Evolutionary conservation across 2,797 vertebrate genomes (phyloP), one percentile per base, ranked within the genome.

Genomic region (Helostoma temminkii): DNA sequence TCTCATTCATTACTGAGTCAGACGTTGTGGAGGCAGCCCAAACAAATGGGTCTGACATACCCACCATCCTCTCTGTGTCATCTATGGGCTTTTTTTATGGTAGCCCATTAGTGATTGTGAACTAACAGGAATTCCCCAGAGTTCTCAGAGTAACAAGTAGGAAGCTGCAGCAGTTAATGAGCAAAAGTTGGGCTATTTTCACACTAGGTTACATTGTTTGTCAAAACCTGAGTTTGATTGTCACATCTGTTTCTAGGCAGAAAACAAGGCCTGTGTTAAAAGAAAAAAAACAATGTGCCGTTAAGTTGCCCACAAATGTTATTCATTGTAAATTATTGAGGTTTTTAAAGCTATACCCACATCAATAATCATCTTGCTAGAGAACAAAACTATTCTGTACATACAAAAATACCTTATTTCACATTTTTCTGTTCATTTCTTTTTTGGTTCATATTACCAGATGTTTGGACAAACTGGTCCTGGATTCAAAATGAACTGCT

Each of bases 1-100:
- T 76, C 53, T 70, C 78, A 69, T 78, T 87, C 83, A 84, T 88
- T 82, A 81, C 74, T 5, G 59, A 78, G 63, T 85, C 74, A 59
- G 67, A 61, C 45, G 1, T 53, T 71, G 63, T 50, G 66, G 63
- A 77, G 61, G 59, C 84, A 70, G 59, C 70, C 74, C 30, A 68
- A 85, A 83, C 69, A 83, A 87, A 84, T 77, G 65, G 66, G 45
- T 81, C 69, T 47, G 68, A 71, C 69, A 71, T 43, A 59, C 62
- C 74, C 54, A 22, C 46, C 53, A 21, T 62, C 66, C 45, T 59
- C 32, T 71, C 68, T 74, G 76, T 68, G 67, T 71, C 74, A 84
- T 81, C 76, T 58, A 74, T 84, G 73, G 71, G 46, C 49, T 74
- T 81, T 81, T 57, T 58, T 66, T 65, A 69, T 80, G 54, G 34